A percentile compares a stretch with the other conserved stretches of the same genome.
Evolutionary conservation across 2,797 vertebrate species (phyloP).

Genomic region (Darevskia nairensis): DNA sequence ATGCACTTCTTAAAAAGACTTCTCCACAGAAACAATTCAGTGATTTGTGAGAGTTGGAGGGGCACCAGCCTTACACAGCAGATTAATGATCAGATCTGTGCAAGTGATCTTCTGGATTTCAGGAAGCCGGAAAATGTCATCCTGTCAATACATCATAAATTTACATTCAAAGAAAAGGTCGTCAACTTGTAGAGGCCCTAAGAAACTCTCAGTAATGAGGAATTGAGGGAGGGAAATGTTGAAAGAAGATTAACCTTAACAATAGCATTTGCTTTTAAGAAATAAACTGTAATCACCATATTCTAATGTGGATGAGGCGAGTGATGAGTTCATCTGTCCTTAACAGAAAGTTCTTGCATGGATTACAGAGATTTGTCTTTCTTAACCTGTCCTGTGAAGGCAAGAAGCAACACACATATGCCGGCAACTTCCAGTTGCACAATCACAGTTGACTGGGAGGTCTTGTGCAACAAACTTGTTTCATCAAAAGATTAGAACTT

Average conservation of each 20-base stretch:
- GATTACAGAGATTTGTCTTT: background rate
- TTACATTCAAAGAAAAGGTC: conserved; percentile 33
- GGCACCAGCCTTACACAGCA: conserved; percentile 28
- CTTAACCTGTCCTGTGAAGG: background rate
- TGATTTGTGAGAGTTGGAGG: conserved; percentile 7
- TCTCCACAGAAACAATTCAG: conserved; percentile 53
- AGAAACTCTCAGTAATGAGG: background rate
- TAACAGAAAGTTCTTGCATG: background rate
- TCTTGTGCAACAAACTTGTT: too few species aligned
- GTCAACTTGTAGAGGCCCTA: too few species aligned
- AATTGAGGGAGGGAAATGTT: background rate
- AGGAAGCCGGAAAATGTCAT: conserved; percentile 19
- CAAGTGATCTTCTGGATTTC: conserved; percentile 20
- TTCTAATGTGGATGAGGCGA: background rate
- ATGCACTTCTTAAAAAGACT: conserved; percentile 59
- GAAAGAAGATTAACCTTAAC: background rate
- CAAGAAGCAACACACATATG: background rate
- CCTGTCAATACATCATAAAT: conserved; percentile 39
- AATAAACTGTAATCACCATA: background rate
- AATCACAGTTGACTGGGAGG: too few species aligned
- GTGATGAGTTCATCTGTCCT: background rate
- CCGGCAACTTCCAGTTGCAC: too few species aligned
- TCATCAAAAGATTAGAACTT: too few species aligned
- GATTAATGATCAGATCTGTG: conserved; percentile 38
- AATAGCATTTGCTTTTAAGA: background rate